Evolutionary conservation across 2,797 vertebrate species (phyloP).

Genomic region (Anabas testudineus): DNA sequence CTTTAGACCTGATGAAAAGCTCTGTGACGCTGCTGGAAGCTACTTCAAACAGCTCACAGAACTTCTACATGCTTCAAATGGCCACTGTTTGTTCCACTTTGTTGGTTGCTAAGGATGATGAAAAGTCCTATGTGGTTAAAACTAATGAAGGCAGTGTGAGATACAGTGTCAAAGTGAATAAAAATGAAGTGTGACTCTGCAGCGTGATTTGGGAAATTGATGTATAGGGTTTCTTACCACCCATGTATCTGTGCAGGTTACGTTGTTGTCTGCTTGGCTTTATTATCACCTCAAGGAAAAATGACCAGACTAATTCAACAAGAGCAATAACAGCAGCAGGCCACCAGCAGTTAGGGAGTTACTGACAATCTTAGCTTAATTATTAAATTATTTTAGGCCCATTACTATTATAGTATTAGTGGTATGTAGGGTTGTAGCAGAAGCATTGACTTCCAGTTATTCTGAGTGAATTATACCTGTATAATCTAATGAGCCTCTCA

Average conservation of each 20-base stretch:
- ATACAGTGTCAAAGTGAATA: conserved; percentile 50
- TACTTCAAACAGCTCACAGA: conserved; percentile 60
- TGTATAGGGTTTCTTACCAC: conserved; percentile 39
- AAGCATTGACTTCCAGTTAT: conserved; percentile 1
- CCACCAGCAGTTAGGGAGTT: not conserved
- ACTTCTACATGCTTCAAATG: conserved; percentile 43
- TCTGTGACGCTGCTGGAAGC: conserved; percentile 49
- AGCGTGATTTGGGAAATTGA: conserved; percentile 48
- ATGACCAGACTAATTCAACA: conserved; percentile 26
- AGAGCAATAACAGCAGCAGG: conserved; percentile 34
- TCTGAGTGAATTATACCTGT: conserved; percentile 2
- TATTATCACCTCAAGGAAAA: conserved; percentile 45
- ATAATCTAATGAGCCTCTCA: conserved; percentile 11
- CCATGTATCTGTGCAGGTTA: conserved; percentile 26
- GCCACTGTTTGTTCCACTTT: conserved; percentile 66
- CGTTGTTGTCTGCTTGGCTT: conserved; percentile 29
- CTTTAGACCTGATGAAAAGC: conserved; percentile 69
- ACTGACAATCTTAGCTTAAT: not conserved
- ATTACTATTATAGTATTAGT: too few relatives aligned
- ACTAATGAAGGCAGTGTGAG: conserved; percentile 18
- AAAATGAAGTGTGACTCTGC: conserved; percentile 49
- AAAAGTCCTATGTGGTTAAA: conserved; percentile 57
- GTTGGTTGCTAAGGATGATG: conserved; percentile 55
- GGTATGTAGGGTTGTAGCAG: not conserved
- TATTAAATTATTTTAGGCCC: not conserved